Conservation (phyloP, 2,888 invertebrate species). For the Clitarchus hookeri region DNA sequence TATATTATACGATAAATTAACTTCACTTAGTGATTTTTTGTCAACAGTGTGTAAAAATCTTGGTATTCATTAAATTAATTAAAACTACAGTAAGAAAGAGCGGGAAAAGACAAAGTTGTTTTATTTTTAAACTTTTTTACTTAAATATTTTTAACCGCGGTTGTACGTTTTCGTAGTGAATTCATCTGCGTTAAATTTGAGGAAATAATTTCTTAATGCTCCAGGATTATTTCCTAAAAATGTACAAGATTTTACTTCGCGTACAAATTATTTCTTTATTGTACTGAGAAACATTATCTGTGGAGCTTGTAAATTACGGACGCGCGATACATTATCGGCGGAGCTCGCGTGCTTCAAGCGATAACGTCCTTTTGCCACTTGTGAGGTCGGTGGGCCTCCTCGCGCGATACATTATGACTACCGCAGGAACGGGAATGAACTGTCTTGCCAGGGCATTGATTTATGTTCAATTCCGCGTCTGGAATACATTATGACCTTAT, state of each 20-base stretch:
- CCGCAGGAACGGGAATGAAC: slow-evolving; percentile 21
- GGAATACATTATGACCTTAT: slow-evolving; percentile 22
- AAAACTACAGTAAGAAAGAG: too few relatives aligned
- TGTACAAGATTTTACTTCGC: neutral
- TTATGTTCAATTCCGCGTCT: slow-evolving; percentile 20
- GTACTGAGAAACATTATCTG: neutral
- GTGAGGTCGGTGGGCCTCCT: neutral
- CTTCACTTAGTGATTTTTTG: too few relatives aligned
- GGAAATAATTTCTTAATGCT: neutral
- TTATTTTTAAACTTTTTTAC: too few relatives aligned
- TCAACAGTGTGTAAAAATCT: too few relatives aligned
- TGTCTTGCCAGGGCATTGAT: slow-evolving; percentile 15
- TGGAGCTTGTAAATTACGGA: neutral
- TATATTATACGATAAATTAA: too few relatives aligned
- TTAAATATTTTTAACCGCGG: too few relatives aligned
- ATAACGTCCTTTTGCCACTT: slow-evolving; percentile 6
- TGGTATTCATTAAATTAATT: too few relatives aligned
- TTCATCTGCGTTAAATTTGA: too few relatives aligned
- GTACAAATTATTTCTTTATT: neutral
- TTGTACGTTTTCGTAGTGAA: too few relatives aligned
- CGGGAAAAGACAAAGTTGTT: too few relatives aligned
- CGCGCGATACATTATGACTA: neutral
- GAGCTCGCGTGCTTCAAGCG: neutral
- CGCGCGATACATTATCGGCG: neutral
- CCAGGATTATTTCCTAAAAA: neutral